Evolutionary conservation across 1,140 invertebrate genomes (phyloP).

Genomic region (Dendroctonus ponderosae): DNA sequence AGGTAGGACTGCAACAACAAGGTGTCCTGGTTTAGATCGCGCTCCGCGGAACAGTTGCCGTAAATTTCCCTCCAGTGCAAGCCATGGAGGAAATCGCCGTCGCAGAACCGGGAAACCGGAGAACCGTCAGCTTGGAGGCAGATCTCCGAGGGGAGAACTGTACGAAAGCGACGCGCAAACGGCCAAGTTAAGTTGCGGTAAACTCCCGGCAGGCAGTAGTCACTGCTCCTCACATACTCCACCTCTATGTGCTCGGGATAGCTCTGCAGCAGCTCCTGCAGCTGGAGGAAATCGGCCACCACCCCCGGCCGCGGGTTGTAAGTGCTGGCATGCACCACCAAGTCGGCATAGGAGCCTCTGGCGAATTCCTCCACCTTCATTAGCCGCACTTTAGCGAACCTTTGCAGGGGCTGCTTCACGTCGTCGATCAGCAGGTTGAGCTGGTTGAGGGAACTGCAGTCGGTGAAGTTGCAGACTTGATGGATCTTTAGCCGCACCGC

Average conservation of each 20-base stretch:
- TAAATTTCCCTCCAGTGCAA: constrained; percentile 50
- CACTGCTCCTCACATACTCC: constrained; percentile 32
- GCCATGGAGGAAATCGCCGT: constrained; percentile 52
- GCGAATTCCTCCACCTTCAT: constrained; percentile 37
- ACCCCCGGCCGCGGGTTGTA: constrained; percentile 31
- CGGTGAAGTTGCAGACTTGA: constrained; percentile 27
- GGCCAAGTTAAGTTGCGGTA: constrained; percentile 39
- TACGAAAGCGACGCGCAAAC: constrained; percentile 48
- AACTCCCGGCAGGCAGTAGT: constrained; percentile 38
- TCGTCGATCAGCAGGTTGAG: constrained; percentile 4
- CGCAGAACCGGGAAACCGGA: constrained; percentile 53
- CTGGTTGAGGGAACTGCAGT: constrained; percentile 10
- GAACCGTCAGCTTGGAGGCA: constrained; percentile 54
- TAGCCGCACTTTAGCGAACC: constrained; percentile 31
- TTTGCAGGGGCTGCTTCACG: constrained; percentile 3
- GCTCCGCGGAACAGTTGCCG: constrained; percentile 49
- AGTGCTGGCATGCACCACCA: constrained; percentile 43
- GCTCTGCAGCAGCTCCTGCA: constrained; percentile 7
- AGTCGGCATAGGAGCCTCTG: constrained; percentile 30
- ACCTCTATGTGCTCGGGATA: constrained; percentile 34
- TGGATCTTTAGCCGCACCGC: constrained; percentile 39
- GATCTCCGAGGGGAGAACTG: constrained; percentile 52
- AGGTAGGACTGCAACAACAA: constrained; percentile 19
- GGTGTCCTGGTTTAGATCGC: constrained; percentile 49
- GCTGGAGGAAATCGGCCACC: constrained; percentile 20